Percentiles rank a stretch among this genome's conserved stretches.
Conservation (phyloP, 2,797 vertebrate genomes). For the Microctenopoma steveboyesi region DNA sequence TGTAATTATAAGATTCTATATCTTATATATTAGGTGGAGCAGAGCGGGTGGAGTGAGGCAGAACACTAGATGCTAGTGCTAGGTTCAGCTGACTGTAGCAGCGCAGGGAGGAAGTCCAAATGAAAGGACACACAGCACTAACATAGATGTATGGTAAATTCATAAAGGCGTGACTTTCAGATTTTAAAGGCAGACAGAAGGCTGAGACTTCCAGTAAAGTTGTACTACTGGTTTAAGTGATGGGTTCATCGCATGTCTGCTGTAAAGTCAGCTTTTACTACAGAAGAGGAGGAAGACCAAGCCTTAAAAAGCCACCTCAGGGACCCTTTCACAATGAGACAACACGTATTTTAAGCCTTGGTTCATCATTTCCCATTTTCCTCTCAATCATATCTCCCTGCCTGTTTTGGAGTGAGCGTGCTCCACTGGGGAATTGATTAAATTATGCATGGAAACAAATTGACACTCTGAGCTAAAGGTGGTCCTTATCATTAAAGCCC, state of each 20-base stretch:
- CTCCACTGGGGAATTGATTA: constrained; percentile 58
- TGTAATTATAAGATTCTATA: no score
- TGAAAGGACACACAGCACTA: no score
- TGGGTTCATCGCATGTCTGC: neutral
- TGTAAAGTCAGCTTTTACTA: neutral
- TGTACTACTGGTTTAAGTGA: neutral
- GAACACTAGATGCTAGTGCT: no score
- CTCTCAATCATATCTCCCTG: constrained; percentile 39
- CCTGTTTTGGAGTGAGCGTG: constrained; percentile 33
- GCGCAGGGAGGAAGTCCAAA: no score
- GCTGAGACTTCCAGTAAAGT: neutral
- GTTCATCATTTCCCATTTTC: constrained; percentile 55
- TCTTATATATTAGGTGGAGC: no score
- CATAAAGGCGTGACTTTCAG: no score
- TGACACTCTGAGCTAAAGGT: constrained; percentile 72
- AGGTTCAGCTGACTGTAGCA: no score
- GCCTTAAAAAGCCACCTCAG: constrained; percentile 3
- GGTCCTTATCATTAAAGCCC: constrained; percentile 64
- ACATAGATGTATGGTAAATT: no score
- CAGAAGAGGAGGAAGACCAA: neutral
- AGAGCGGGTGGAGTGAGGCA: no score
- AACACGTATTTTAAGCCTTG: constrained; percentile 45
- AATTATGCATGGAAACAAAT: constrained; percentile 80
- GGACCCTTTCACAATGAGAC: constrained; percentile 31
- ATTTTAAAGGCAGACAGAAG: no score